Evolutionary conservation across 1,140 invertebrate species (phyloP), one percentile per base, ranked within the genome.

Genomic region (Fopius arisanus): DNA sequence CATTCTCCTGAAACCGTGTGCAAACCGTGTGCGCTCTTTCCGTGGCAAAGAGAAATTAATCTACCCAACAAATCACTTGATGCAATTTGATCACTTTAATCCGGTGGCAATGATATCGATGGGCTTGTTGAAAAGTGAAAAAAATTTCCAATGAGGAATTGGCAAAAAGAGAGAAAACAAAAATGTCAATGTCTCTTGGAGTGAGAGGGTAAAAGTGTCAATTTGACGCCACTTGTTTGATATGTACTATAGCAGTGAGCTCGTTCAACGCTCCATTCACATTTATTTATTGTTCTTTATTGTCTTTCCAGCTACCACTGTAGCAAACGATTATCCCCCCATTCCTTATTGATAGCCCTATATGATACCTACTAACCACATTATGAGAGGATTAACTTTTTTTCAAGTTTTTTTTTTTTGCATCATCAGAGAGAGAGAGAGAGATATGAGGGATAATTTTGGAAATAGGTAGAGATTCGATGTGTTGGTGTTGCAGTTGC

Each of bases 371-470:
- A 79, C 78, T 79, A 81, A 80, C 79, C 81, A 80, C 80, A 81
- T 85, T 86, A 86, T 86, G 80, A 12, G 81, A 71, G 77, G 78
- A 72, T 85, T 81, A 81, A 82, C 78, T 80, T n/a, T n/a, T n/a
- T n/a, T n/a, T n/a, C n/a, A n/a, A n/a, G n/a, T n/a, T n/a, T n/a
- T n/a, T n/a, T n/a, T n/a, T n/a, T n/a, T n/a, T n/a, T n/a, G n/a
- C n/a, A n/a, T n/a, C n/a, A 62, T 75, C 72, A 66, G 29, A 26
- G 67, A 74, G 66, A 48, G 43, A 31, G 62, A 37, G 43, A 71
- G 43, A 84, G 86, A 83, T 86, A 83, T 87, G 85, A 85, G 85
- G 86, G 86, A 88, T 88, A 85, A 87, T 88, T 88, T 88, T 83
- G 85, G 85, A 88, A 86, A 88, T 88, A 87, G 87, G 85, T 87